Conservation (phyloP, 2,113 vertebrate species). For the Nesogale talazaci region DNA sequence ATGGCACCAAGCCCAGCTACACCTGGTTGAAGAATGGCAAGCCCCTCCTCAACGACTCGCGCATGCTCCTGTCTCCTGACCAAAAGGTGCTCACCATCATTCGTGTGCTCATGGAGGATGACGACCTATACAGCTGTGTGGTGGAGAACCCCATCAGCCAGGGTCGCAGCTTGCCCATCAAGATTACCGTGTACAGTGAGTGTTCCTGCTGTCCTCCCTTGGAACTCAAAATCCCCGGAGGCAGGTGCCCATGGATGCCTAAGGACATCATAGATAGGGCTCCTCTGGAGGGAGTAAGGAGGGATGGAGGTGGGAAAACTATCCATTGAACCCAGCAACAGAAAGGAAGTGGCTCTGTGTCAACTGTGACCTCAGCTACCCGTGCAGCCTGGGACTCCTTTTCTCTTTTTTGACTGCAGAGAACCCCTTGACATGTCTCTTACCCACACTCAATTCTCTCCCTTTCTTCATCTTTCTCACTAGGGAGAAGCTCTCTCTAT, state of each 20-base stretch:
- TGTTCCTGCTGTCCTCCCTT: not conserved
- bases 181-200: slow-evolving; percentile 97
- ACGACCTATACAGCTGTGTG: slow-evolving; percentile 93
- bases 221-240: not conserved
- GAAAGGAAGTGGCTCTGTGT: not conserved
- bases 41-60: slow-evolving; percentile 90
- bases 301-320: not conserved
- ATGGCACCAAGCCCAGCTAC: slow-evolving; percentile 94
- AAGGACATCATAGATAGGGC: not conserved
- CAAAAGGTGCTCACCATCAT: slow-evolving; percentile 94
- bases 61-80: slow-evolving; percentile 92
- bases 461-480: slow-evolving; percentile 9
- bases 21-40: slow-evolving; percentile 95
- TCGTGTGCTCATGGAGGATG: slow-evolving; percentile 92
- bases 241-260: not conserved
- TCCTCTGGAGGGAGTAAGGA: not conserved
- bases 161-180: slow-evolving; percentile 90
- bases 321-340: not conserved
- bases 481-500: slow-evolving; percentile 97
- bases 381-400: not conserved
- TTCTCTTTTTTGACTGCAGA: not conserved
- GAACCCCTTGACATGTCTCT: not conserved
- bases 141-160: slow-evolving; percentile 96
- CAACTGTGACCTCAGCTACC: not conserved
- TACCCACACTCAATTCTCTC: not conserved